phyloP scores from a whole-genome alignment of 2,113 vertebrate species.

The Cebus imitator region DNA sequence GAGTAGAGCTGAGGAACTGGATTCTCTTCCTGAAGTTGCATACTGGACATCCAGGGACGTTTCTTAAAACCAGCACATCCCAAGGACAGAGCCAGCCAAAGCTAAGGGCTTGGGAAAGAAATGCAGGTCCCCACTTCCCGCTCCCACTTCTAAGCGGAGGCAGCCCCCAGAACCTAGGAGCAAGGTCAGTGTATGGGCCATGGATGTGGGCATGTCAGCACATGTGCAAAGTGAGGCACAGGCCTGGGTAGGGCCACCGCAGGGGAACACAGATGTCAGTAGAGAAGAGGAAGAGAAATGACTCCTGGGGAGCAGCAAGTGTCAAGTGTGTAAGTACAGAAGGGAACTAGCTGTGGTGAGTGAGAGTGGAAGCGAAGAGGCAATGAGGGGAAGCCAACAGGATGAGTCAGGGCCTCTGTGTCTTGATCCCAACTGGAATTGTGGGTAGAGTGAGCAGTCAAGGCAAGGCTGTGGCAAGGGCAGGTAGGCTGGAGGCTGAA shows the following conservation, averaged over 20 bases:
- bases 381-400: background rate
- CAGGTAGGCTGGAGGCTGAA: background rate
- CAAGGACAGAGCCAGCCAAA: background rate
- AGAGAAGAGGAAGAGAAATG: background rate
- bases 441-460: background rate
- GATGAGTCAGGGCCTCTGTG: background rate
- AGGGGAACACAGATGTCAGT: background rate
- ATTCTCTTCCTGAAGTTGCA: background rate
- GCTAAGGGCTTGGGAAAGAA: background rate
- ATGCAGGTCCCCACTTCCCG: background rate
- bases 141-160: background rate
- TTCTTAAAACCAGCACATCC: conserved; percentile 23
- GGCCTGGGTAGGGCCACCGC: background rate
- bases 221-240: background rate
- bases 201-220: background rate
- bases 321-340: background rate
- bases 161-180: background rate
- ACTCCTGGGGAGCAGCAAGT: background rate
- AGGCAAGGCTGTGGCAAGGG: background rate
- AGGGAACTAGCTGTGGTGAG: background rate
- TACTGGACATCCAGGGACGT: background rate
- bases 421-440: background rate
- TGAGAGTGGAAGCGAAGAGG: too few species aligned
- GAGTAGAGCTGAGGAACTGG: background rate
- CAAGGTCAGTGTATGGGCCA: background rate